These are phyloP conservation scores for Rotaria socialis DNA, from an alignment of 2,888 invertebrate genomes.

Conservation along the genomic window DNA sequence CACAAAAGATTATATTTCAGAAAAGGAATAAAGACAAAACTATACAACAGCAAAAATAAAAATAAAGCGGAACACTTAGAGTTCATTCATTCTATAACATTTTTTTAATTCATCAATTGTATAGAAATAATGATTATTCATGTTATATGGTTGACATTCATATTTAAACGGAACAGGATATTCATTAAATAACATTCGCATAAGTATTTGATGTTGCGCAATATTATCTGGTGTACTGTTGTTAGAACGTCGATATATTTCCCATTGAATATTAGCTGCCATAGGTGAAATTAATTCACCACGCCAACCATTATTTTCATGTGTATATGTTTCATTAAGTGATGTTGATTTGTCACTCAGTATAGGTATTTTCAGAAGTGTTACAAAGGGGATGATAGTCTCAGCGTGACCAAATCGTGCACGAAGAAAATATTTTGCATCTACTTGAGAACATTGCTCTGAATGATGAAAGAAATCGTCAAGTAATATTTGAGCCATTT, in stretches of 20 bases:
- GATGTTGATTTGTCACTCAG: background rate
- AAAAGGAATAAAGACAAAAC: background rate
- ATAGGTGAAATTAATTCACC: background rate
- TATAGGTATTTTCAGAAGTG: background rate
- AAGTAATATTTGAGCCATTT: constrained; percentile 3
- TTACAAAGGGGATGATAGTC: background rate
- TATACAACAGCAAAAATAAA: background rate
- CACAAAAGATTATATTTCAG: constrained; percentile 51
- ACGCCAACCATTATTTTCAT: background rate
- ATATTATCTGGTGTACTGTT: background rate
- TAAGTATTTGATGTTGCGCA: background rate
- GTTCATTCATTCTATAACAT: background rate
- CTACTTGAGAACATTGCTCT: background rate
- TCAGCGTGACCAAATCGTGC: background rate
- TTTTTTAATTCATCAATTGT: background rate
- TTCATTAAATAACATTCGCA: background rate
- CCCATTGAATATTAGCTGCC: constrained; percentile 17
- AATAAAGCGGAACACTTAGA: no score
- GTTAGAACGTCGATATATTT: background rate
- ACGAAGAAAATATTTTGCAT: background rate
- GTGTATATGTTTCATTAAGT: background rate
- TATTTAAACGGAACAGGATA: background rate
- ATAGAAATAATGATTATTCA: background rate
- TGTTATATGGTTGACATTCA: background rate
- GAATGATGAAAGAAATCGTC: background rate